Evolutionary conservation across 1,140 invertebrate genomes (phyloP), one percentile per base, ranked within the genome.

Genomic region (Achroia grisella): DNA sequence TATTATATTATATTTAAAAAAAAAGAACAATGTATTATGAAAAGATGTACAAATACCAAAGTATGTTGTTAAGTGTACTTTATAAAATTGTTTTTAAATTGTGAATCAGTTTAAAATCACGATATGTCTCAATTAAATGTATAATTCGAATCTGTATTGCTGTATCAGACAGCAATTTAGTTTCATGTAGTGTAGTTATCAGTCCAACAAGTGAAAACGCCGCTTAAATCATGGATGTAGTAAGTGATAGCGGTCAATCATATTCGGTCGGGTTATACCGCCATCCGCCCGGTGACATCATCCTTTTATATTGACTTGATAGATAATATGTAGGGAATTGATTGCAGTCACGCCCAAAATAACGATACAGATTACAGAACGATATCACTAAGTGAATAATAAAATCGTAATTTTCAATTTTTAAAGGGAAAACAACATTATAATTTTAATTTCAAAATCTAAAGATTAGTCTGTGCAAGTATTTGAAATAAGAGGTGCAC

Each of bases 291-390:
- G 54, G 41, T 49, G 54, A 62, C 54, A 56, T 56, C 54, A 56
- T 44, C 54, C 11, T 33, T n/a, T 14, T 39, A 45, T 56, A 48
- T 52, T 52, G 42, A 45, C 36, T 34, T 52, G 49, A 37, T 37
- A 37, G 58, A 65, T 65, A 68, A 70, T 52, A 49, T 23, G 2
- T 23, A 37, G 14, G 35, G 36, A 48, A 51, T 48, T 56, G 56
- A 52, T 48, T 47, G 40, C 14, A 28, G 56, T 52, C 56, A 62
- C 60, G 46, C 60, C 60, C 56, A 53, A 55, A 23, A 23, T 23
- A 23, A 23, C 17, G 17, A 23, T 23, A 23, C 17, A 23, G 2
- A 23, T 23, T 2, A 23, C 17, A 3, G 6, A 23, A 23, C 6
- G 6, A 23, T 6, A 23, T 23, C n/a, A 6, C 6, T 23, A 23